These are phyloP conservation scores for Exephanes ischioxanthus DNA, from an alignment of 2,888 invertebrate genomes.

Conservation along the genomic window DNA sequence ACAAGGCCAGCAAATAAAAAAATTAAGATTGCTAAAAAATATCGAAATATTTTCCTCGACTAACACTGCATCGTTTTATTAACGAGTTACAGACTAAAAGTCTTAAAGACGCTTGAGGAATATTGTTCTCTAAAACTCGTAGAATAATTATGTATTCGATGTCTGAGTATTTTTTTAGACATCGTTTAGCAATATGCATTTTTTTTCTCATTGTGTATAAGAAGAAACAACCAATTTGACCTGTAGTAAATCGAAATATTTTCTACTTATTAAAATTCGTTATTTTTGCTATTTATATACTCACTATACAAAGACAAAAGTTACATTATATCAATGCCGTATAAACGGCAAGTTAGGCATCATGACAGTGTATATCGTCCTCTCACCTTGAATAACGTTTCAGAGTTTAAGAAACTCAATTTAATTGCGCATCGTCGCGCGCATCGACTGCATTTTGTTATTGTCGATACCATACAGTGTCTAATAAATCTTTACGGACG, in stretches of 20 bases:
- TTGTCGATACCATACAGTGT: conserved; percentile 4
- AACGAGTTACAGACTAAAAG: not conserved
- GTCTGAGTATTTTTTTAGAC: not conserved
- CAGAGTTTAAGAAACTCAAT: conserved; percentile 2
- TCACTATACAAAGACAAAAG: not conserved
- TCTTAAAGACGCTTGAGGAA: not conserved
- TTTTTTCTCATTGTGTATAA: not conserved
- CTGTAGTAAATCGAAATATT: not conserved
- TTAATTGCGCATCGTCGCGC: not conserved
- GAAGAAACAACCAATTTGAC: not conserved
- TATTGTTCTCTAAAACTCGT: not conserved
- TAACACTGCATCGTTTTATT: not conserved
- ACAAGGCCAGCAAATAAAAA: not conserved
- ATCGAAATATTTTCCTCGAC: not conserved
- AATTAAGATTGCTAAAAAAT: not conserved
- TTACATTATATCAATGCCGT: not conserved
- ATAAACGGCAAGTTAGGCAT: conserved; percentile 7
- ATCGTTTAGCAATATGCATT: not conserved
- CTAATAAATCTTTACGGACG: not conserved
- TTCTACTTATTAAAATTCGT: not conserved
- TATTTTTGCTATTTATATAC: not conserved
- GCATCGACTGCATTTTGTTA: conserved; percentile 16
- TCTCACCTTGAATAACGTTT: not conserved
- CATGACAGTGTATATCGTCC: conserved; percentile 5
- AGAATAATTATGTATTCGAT: not conserved